These are phyloP conservation scores for Mythimna ferrago DNA, from an alignment of 2,888 invertebrate genomes.

Conservation along the genomic window DNA sequence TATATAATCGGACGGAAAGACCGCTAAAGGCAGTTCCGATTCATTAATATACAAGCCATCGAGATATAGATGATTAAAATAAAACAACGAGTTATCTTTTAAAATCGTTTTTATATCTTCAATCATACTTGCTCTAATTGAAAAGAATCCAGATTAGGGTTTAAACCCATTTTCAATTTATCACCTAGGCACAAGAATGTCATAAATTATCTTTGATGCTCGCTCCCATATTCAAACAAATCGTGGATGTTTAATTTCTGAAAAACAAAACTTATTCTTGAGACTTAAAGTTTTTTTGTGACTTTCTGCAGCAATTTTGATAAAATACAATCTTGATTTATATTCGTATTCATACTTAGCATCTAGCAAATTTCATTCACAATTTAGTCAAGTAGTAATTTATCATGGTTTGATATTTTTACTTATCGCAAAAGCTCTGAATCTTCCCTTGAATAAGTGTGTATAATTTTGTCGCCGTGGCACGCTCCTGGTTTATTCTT, in stretches of 20 bases:
- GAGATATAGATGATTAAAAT: no score
- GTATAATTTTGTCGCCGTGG: constrained; percentile 77
- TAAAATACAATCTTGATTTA: neutral
- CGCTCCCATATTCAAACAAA: constrained; percentile 53
- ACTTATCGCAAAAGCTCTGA: constrained; percentile 70
- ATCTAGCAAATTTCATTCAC: constrained; percentile 82
- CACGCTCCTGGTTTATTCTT: constrained; percentile 71
- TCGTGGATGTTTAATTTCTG: constrained; percentile 50
- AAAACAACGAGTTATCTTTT: no score
- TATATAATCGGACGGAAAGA: no score
- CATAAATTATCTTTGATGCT: constrained; percentile 59
- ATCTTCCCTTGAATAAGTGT: constrained; percentile 72
- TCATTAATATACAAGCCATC: no score
- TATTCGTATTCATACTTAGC: no score
- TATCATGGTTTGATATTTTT: constrained; percentile 71
- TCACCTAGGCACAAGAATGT: constrained; percentile 65
- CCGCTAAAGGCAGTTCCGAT: no score
- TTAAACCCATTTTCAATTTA: constrained; percentile 63
- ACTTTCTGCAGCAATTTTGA: neutral
- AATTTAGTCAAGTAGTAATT: constrained; percentile 74
- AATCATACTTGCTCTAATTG: constrained; percentile 62
- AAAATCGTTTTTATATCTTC: neutral
- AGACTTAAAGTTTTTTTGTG: neutral
- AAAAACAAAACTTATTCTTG: constrained; percentile 8
- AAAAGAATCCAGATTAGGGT: constrained; percentile 61